Conservation (phyloP, 2,888 invertebrate genomes). For the Hesperia comma region DNA sequence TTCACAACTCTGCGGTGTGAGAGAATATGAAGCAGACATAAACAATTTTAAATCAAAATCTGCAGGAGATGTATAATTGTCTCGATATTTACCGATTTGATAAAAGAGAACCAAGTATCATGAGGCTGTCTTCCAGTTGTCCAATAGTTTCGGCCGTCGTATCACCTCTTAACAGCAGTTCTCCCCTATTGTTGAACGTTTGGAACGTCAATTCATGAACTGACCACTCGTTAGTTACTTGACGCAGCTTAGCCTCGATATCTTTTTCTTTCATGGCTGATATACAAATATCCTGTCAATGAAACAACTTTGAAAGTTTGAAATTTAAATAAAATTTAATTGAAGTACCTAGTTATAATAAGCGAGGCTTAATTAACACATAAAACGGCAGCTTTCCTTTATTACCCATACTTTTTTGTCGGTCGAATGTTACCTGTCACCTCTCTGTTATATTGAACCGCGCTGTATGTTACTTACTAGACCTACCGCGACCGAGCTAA, state of each 20-base stretch:
- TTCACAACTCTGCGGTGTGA: background rate
- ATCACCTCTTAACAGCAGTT: slow-evolving; percentile 94
- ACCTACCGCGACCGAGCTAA: too few species aligned
- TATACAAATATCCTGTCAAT: slow-evolving; percentile 94
- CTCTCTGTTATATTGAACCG: too few species aligned
- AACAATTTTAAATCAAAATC: background rate
- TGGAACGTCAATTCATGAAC: slow-evolving; percentile 96
- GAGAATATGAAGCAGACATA: background rate
- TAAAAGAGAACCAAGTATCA: slow-evolving; percentile 96
- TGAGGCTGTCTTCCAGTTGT: slow-evolving; percentile 97
- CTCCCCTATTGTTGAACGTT: slow-evolving; percentile 97
- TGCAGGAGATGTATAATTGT: background rate
- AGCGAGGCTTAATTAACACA: too few species aligned
- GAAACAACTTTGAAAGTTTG: background rate
- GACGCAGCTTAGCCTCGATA: slow-evolving; percentile 97
- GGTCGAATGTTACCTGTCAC: too few species aligned
- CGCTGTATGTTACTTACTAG: too few species aligned
- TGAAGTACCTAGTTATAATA: too few species aligned
- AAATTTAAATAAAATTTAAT: too few species aligned
- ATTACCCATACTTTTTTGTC: too few species aligned
- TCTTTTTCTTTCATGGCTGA: slow-evolving; percentile 99
- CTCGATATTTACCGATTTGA: slow-evolving; percentile 88
- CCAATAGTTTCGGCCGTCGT: slow-evolving; percentile 98
- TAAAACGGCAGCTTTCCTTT: too few species aligned
- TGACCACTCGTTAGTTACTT: slow-evolving; percentile 98